Evolutionary conservation across 2,888 invertebrate genomes (phyloP), one percentile per base, ranked within the genome.

Genomic region (Lasioglossum vierecki): DNA sequence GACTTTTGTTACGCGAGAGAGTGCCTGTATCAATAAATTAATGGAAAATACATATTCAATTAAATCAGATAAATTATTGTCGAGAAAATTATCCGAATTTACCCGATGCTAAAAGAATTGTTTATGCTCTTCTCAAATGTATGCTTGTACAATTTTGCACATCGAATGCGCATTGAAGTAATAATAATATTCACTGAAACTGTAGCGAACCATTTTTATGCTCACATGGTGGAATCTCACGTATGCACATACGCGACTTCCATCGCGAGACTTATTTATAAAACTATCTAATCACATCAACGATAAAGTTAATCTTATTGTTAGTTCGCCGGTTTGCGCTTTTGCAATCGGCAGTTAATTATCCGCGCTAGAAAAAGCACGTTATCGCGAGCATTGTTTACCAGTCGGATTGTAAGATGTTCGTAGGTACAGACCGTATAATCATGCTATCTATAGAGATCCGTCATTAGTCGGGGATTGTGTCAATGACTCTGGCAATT

Each of bases 261-360:
- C 35, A 35, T 9, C 68, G 49, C 13, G 15, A 26, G 46, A 63
- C 41, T 41, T 41, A 70, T 84, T 66, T 77, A 80, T 63, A 76
- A 53, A 72, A 83, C 73, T 74, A 83, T 81, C 79, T 89, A 88
- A 88, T 89, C 89, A 30, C 60, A 26, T 41, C 15, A 41, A 44
- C 44, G 80, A 88, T 88, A 82, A 82, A 44, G 30, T n/a, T 82
- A 87, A 84, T 82, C 82, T 41, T 35, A 66, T 35, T 66, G 66
- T 66, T 44, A 39, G 73, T 15, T 76, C n/a, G 68, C 70, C 46
- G 76, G 70, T 86, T 75, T 70, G 35, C 72, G 39, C 44, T 30
- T 53, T 66, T 18, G 44, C 63, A 68, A 76, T 74, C 71, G 79
- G 46, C n/a, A 18, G 57, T 68, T 66, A 75, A 83, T 83, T 80